These are phyloP conservation scores for Oophaga sylvatica DNA, from an alignment of 2,797 vertebrate species.

Conservation along the genomic window DNA sequence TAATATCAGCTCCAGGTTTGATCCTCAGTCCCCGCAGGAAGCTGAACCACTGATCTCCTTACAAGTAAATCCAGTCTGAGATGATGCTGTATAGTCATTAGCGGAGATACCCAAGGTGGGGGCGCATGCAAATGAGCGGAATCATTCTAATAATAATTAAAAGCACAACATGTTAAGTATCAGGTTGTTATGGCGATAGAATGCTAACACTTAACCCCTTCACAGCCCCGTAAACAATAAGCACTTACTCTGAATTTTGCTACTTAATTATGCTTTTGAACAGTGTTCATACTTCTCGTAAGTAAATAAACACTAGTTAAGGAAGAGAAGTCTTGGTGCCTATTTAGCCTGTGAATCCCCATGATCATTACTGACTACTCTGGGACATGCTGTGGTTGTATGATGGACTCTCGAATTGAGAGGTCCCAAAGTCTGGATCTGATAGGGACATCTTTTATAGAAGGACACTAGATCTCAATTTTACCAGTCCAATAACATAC, in stretches of 20 bases:
- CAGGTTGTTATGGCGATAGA: slow-evolving; percentile 51
- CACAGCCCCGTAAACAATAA: background rate
- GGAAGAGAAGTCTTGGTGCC: too few species aligned
- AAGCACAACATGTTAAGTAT: slow-evolving; percentile 56
- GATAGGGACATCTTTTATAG: too few species aligned
- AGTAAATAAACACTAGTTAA: too few species aligned
- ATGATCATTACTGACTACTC: too few species aligned
- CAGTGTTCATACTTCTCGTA: too few species aligned
- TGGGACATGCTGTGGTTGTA: too few species aligned
- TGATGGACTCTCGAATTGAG: too few species aligned
- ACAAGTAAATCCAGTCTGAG: slow-evolving; percentile 30
- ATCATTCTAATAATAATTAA: slow-evolving; percentile 59
- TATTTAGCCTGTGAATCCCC: too few species aligned
- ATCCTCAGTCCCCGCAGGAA: slow-evolving; percentile 32
- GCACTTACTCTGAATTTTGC: background rate
- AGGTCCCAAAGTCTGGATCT: too few species aligned
- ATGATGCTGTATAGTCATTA: slow-evolving; percentile 46
- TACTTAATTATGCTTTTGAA: slow-evolving; percentile 5
- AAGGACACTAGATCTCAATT: too few species aligned
- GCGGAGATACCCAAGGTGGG: slow-evolving; percentile 18
- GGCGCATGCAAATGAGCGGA: slow-evolving; percentile 34
- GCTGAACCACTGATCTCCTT: slow-evolving; percentile 29
- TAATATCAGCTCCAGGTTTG: slow-evolving; percentile 40
- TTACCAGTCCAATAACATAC: too few species aligned
- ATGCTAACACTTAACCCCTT: slow-evolving; percentile 30